phyloP scores from a whole-genome alignment of 2,113 vertebrate genomes.

The Atrichornis clamosus region DNA sequence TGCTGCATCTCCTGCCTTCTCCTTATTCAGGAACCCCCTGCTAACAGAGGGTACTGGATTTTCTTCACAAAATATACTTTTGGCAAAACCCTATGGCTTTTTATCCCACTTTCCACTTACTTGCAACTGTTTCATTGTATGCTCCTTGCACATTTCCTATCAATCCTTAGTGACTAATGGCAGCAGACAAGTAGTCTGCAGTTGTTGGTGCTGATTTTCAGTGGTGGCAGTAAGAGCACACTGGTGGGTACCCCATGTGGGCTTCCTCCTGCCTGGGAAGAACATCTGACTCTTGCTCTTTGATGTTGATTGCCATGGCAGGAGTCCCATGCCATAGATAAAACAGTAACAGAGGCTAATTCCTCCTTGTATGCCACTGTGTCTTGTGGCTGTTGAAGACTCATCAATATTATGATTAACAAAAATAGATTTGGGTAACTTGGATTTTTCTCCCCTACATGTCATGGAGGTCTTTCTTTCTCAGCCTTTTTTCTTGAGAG shows the following conservation, averaged over 20 bases:
- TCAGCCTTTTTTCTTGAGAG: neutral
- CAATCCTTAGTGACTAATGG: neutral
- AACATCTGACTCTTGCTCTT: neutral
- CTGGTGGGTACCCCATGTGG: neutral
- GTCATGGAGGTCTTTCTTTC: neutral
- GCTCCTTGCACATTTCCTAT: neutral
- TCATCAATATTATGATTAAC: neutral
- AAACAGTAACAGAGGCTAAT: neutral
- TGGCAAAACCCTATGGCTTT: neutral
- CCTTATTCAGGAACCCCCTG: neutral
- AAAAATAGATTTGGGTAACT: neutral
- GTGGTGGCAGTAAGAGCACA: accelerated
- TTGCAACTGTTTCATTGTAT: neutral
- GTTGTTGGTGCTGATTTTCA: neutral
- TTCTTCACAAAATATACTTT: neutral
- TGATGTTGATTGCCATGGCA: neutral
- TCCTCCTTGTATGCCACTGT: accelerated
- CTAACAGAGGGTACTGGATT: neutral
- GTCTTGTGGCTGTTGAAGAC: accelerated
- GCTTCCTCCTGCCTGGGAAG: neutral
- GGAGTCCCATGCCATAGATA: neutral
- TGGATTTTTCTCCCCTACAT: neutral
- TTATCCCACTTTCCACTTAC: neutral
- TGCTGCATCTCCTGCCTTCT: neutral
- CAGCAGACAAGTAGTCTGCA: neutral